These are phyloP conservation scores for Rhagoletis zephyria DNA, from an alignment of 1,140 invertebrate species.

Conservation along the genomic window DNA sequence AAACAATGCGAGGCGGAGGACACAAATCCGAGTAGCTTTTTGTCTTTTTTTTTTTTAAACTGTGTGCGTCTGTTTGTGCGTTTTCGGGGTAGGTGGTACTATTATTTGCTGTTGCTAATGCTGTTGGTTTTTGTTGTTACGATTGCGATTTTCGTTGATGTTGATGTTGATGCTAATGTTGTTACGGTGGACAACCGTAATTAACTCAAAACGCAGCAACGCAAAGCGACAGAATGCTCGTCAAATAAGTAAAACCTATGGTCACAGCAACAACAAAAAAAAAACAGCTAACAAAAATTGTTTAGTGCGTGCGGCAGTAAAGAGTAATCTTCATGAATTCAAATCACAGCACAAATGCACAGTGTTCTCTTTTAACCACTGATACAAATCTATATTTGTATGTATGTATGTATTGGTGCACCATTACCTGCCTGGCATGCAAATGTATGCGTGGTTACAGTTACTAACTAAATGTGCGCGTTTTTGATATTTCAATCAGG, in stretches of 20 bases:
- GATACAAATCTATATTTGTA: no score
- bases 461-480: background rate
- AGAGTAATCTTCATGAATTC: conserved; percentile 37
- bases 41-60: no score
- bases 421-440: no score
- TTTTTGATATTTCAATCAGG: conserved; percentile 23
- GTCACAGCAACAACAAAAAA: background rate
- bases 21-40: background rate
- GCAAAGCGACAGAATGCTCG: background rate
- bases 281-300: background rate
- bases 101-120: conserved; percentile 22
- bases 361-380: no score
- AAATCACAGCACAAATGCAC: background rate
- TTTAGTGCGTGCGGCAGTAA: background rate
- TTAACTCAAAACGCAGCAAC: conserved; percentile 48
- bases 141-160: conserved; percentile 29
- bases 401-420: no score
- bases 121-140: conserved; percentile 9
- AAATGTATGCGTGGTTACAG: background rate
- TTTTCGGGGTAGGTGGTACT: background rate
- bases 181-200: conserved; percentile 48
- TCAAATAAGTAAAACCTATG: background rate
- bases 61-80: no score
- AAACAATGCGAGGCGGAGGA: background rate
- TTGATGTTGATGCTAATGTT: conserved; percentile 40